Base-by-base conservation (phyloP, 2,797 vertebrate genomes). In the Tapera naevia region DNA sequence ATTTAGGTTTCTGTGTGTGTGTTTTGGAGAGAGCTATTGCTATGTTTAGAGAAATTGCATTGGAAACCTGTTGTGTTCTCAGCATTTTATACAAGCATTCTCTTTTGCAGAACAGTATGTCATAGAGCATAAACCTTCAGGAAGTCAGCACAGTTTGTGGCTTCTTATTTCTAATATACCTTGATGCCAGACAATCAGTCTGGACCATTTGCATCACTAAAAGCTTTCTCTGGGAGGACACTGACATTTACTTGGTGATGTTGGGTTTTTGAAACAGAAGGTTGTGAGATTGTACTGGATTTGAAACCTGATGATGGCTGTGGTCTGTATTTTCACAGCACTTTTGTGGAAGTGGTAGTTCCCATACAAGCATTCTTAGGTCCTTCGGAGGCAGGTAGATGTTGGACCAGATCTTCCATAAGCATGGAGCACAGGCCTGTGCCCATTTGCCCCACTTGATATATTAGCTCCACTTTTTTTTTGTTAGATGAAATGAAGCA, bases 21-120 rank as follows among this genome's bases (percentile, higher is more conserved):
- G 64, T 51, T 89, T 69, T 57, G 50, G 89, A 58, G 89, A 64
- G 91, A 91, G 56, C 65, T 80, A 6, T 89, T 30, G 58, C 89
- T 88, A 3, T 56, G 87, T 92, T 89, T 69, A 46, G 81, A 94
- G 96, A 67, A 92, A 62, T 9, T 92, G 75, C 69, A 22, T 3
- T 64, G 91, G 88, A 86, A 88, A 88, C 86, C 66, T 72, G 65
- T 28, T 86, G 93, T 86, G 87, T 86, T 95, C 93, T 72, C 94
- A 95, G 92, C 81, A 41, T 46, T 94, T 97, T 86, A 93, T 94
- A 94, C 93, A 93, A 93, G 30, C 28, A 0, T 43, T 51, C 71
- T 61, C 45, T 82, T 11, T 62, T 16, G 4, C 53, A 53, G 92
- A 83, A 65, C 4, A 32, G 71, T n/a, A 0, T 13, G 54, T 74